Base-by-base conservation (phyloP, 2,113 vertebrate species). In the Vicugna pacos region DNA sequence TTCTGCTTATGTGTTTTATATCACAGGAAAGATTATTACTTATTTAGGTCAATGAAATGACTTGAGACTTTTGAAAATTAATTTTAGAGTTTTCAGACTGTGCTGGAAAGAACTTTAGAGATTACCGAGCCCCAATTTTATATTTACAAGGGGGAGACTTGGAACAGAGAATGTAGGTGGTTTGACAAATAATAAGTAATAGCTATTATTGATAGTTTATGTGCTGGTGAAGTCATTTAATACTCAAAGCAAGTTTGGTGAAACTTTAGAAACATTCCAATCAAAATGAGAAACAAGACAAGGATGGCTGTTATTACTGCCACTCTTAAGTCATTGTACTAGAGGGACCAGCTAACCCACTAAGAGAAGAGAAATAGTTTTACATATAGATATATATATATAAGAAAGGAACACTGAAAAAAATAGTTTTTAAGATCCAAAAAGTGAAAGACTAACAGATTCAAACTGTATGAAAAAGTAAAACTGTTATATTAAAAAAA, bases 141-240 rank as follows among this genome's bases (percentile, higher is more conserved):
- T 62, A 67, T 86, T 87, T 93, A 56, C 10, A 73, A 82, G 12
- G 75, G 30, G 6, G 15, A 91, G 73, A 85, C 35, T 81, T 84
- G 14, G 20, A 79, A 79, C 20, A 73, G 48, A 89, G 12, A 94
- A 72, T 75, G 56, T 92, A 65, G 89, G 30, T 67, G 30, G 9
- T 30, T 91, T 77, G 19, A 84, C 81, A 94, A 94, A 67, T 93
- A 91, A 73, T 94, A 70, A 76, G 85, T 42, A 42, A 48, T 26
- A 94, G 22, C 58, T 72, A 64, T 91, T 80, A 56, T 62, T 89
- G 88, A 75, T 32, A 91, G 46, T 6, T 67, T 92, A 48, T 79
- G 15, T 89, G 16, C n/a, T 73, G 5, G 50, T 75, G 38, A 86
- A 13, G 17, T 92, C 50, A 82, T 38, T 10, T 77, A 95, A 73